Base-by-base conservation (phyloP, 2,797 vertebrate species). In the Rachycentron canadum region DNA sequence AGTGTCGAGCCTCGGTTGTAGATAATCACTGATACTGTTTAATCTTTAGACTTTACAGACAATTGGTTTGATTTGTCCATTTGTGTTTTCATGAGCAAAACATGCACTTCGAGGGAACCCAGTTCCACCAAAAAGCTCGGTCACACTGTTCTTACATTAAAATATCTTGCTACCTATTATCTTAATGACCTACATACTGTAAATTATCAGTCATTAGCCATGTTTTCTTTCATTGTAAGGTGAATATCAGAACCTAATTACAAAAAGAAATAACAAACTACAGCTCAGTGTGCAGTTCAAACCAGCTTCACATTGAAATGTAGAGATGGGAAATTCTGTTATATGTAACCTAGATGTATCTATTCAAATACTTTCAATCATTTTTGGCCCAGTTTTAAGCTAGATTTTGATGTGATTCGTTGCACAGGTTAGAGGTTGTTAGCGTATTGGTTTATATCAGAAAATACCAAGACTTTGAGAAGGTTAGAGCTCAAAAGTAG, bases 361-460 rank as follows among this genome's bases (percentile, higher is more conserved):
- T 45, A 21, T 26, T 19, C 45, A 38, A 52, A 32, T 5, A 32
- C 7, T 53, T 63, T 28, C 1, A 41, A 55, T 6, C 3, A 45
- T 16, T 38, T 76, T 56, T 57, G 2, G 47, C 38, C 9, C 10
- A 17, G 2, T 56, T 49, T 45, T 21, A n/a, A 52, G 9, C 6
- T 43, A 0, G 9, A 34, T 17, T 17, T 43, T 1, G 11, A 53
- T 28, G 34, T 58, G 13, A 21, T 60, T 30, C 34, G 30, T 57
- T 45, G 53, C 49, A 36, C 63, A 70, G 21, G 59, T 69, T 73
- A 11, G 10, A 69, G 14, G 7, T 63, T 50, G 43, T 67, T 41
- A 17, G 3, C 0, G 0, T 47, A 12, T 69, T 38, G 28, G 30
- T 57, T 79, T 60, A 25, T 58, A 40, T 7, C 11, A 36, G 47